Conservation (phyloP, 1,140 invertebrate species). For the Bombus vancouverensis region DNA sequence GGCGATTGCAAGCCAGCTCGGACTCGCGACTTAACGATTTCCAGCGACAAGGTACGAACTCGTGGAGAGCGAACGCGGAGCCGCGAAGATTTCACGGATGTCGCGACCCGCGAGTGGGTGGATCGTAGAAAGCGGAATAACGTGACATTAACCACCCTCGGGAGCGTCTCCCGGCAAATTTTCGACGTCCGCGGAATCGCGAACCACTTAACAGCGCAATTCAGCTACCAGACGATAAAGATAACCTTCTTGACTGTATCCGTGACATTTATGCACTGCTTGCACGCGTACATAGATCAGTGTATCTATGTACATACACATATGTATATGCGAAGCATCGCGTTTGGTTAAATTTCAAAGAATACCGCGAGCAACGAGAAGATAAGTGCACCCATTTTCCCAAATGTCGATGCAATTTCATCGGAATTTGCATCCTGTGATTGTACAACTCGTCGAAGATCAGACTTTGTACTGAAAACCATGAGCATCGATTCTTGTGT, state of each 20-base stretch:
- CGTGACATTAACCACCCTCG: conserved; percentile 20
- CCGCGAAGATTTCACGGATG: conserved; percentile 53
- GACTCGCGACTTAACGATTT: conserved; percentile 58
- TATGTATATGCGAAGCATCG: neutral
- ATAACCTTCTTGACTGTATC: conserved; percentile 40
- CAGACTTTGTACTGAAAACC: neutral
- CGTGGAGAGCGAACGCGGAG: conserved; percentile 3
- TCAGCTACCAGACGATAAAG: conserved; percentile 44
- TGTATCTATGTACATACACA: neutral
- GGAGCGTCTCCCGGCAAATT: neutral
- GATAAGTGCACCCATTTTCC: neutral
- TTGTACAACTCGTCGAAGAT: neutral
- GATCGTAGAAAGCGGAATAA: conserved; percentile 52
- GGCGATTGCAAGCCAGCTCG: conserved; percentile 35
- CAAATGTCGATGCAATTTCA: neutral
- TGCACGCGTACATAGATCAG: neutral
- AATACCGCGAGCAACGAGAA: neutral
- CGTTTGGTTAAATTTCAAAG: neutral
- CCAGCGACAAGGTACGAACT: conserved; percentile 36
- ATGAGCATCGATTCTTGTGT: neutral
- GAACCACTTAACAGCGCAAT: neutral
- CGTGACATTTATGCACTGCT: conserved; percentile 39
- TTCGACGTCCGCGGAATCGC: neutral
- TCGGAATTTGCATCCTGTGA: neutral
- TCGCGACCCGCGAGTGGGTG: conserved; percentile 42